These are phyloP conservation scores for Himalopsyche phryganea DNA, from an alignment of 1,140 invertebrate species.

Conservation along the genomic window DNA sequence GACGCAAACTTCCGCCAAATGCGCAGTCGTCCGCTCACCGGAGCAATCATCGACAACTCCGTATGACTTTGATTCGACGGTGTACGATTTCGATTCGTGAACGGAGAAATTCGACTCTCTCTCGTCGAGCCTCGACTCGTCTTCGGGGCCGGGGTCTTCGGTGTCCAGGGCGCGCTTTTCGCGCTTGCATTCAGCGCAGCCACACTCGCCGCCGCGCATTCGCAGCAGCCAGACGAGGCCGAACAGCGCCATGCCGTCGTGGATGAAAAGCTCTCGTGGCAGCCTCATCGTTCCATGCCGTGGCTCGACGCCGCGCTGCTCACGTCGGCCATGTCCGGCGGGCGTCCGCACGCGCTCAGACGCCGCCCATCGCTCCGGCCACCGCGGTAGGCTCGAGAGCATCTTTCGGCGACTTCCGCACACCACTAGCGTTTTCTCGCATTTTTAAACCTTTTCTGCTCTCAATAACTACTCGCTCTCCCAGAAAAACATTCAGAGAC, in stretches of 20 bases:
- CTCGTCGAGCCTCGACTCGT: constrained; percentile 37
- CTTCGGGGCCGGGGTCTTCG: constrained; percentile 37
- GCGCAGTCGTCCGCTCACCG: constrained; percentile 21
- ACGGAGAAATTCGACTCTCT: not conserved
- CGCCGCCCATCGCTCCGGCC: not conserved
- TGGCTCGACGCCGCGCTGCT: constrained; percentile 1
- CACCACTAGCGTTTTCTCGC: no score
- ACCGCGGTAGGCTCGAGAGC: constrained; percentile 4
- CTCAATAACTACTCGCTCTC: no score
- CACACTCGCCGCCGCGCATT: constrained; percentile 70
- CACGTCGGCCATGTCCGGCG: constrained; percentile 9
- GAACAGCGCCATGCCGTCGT: constrained; percentile 83
- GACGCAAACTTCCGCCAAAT: constrained; percentile 26
- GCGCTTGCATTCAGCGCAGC: constrained; percentile 64
- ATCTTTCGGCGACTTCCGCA: constrained; percentile 4
- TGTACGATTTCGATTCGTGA: not conserved
- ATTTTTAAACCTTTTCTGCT: no score
- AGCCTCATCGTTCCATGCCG: constrained; percentile 11
- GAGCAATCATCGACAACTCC: constrained; percentile 38
- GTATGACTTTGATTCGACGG: constrained; percentile 35
- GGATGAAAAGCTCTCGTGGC: constrained; percentile 46
- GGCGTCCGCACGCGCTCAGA: not conserved
- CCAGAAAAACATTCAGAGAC: no score
- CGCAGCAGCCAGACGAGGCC: constrained; percentile 79
- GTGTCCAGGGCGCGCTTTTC: constrained; percentile 51